Percentiles rank a stretch among this genome's conserved stretches.
phyloP scores from a whole-genome alignment of 2,113 vertebrate species.

The Campylorhamphus procurvoides region DNA sequence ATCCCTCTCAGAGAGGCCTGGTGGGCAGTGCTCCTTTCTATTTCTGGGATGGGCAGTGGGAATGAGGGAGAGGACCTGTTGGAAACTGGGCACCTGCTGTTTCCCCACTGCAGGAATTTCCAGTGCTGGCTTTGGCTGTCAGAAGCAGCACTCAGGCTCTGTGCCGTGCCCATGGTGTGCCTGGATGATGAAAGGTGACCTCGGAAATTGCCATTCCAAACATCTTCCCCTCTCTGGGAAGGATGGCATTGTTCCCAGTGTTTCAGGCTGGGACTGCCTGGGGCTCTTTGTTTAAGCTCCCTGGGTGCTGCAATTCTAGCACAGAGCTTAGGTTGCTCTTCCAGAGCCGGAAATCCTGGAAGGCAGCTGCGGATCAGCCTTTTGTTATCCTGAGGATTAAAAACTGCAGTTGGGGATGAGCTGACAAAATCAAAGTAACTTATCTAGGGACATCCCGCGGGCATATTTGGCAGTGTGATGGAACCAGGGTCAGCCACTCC shows the following conservation, averaged over 20 bases:
- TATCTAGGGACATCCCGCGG: not conserved
- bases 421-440: not conserved
- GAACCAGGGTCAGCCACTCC: not conserved
- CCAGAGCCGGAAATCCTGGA: not conserved
- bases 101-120: rapidly evolving
- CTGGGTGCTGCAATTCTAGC: constrained; percentile 20
- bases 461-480: not conserved
- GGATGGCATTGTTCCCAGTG: constrained; percentile 45
- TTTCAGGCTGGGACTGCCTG: constrained; percentile 58
- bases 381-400: constrained; percentile 30
- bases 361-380: not conserved
- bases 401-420: not conserved
- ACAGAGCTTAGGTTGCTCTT: not conserved
- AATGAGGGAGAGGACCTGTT: not conserved
- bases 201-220: constrained; percentile 48
- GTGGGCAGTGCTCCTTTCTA: not conserved
- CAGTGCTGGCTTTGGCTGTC: not conserved
- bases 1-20: not conserved
- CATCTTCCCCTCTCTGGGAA: not conserved
- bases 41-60: rapidly evolving
- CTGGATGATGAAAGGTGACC: constrained; percentile 41
- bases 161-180: not conserved
- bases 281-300: constrained; percentile 63
- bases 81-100: rapidly evolving
- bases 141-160: not conserved